A percentile compares a stretch with the other conserved stretches of the same genome.
Conservation (phyloP, 1,140 invertebrate species). For the Drosophila paulistorum region DNA sequence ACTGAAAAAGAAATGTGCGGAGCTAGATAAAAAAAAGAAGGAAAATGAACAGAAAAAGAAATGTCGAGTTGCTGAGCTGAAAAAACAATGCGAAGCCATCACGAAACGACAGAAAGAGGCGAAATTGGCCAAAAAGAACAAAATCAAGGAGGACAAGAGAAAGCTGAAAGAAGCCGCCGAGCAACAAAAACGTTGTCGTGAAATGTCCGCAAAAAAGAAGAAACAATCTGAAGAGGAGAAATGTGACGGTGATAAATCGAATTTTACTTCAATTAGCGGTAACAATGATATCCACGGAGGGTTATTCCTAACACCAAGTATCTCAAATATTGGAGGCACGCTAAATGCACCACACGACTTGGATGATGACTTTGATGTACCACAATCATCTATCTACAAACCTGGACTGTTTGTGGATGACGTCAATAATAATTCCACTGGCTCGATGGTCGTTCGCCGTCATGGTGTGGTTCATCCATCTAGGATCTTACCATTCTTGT, state of each 20-base stretch:
- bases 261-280: not conserved
- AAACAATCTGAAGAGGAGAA: not conserved
- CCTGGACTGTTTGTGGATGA: not conserved
- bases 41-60: not conserved
- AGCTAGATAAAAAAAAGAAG: not conserved
- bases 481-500: not conserved
- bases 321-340: not conserved
- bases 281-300: not conserved
- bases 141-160: not conserved
- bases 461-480: not conserved
- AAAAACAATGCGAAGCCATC: not conserved
- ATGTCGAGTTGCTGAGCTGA: not conserved
- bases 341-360: not conserved
- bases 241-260: not conserved
- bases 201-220: not conserved
- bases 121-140: not conserved
- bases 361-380: slow-evolving; percentile 4
- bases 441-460: not conserved
- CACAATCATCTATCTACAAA: not conserved
- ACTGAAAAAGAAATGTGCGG: not conserved
- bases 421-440: not conserved
- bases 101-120: not conserved
- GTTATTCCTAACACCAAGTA: slow-evolving; percentile 6
- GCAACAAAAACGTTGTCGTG: slow-evolving; percentile 2
- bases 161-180: not conserved